Conservation (phyloP, 2,888 invertebrate species). For the Cryptocephalus moraei region DNA sequence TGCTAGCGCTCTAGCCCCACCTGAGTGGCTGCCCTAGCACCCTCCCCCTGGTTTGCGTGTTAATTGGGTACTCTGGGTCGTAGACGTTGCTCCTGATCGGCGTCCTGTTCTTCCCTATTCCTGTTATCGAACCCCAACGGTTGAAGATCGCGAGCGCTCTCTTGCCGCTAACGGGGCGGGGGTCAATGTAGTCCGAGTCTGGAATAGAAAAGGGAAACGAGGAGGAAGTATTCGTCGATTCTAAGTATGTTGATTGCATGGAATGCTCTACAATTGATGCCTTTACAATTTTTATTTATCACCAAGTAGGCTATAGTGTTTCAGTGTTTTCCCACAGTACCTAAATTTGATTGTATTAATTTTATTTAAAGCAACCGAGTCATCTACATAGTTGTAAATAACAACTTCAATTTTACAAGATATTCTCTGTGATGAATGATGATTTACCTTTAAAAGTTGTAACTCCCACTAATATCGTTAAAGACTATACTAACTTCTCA, state of each 20-base stretch:
- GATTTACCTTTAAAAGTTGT: no score
- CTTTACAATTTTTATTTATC: no score
- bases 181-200: constrained; percentile 6
- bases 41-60: constrained; percentile 36
- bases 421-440: no score
- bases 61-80: constrained; percentile 25
- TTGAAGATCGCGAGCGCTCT: constrained; percentile 38
- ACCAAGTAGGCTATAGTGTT: no score
- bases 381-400: no score
- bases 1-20: constrained; percentile 34
- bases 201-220: constrained; percentile 4
- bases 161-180: constrained; percentile 23
- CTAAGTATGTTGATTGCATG: background rate
- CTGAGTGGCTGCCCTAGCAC: constrained; percentile 41
- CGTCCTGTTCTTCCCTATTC: constrained; percentile 33
- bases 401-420: no score
- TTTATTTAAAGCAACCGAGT: no score
- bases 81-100: constrained; percentile 30
- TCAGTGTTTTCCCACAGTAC: no score
- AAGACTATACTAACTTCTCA: no score
- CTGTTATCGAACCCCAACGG: constrained; percentile 38
- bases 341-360: no score
- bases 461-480: no score
- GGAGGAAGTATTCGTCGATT: background rate
- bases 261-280: no score